Conservation (phyloP, 2,113 vertebrate species). For the Muntiacus reevesi region DNA sequence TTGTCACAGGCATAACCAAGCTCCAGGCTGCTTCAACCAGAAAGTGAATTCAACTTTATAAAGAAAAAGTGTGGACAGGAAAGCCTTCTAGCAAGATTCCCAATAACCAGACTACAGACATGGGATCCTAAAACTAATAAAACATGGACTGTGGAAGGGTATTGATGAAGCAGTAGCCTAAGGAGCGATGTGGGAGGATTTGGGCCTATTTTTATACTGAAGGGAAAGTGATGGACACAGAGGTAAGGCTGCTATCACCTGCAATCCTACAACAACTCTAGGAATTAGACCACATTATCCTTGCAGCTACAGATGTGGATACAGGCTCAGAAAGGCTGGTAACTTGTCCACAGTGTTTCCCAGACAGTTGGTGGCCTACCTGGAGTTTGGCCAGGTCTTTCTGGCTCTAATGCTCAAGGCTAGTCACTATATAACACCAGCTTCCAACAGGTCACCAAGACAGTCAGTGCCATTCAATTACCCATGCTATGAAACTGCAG, state of each 20-base stretch:
- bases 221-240: not conserved
- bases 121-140: not conserved
- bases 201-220: not conserved
- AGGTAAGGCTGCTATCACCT: not conserved
- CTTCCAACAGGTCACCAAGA: not conserved
- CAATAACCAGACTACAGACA: not conserved
- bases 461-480: not conserved
- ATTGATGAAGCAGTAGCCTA: not conserved
- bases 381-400: not conserved
- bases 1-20: not conserved
- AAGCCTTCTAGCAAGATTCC: slow-evolving; percentile 8
- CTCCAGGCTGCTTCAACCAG: slow-evolving; percentile 13
- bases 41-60: not conserved
- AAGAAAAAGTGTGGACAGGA: not conserved
- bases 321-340: not conserved
- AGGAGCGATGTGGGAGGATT: not conserved
- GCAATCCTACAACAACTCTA: not conserved
- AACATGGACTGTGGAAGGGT: not conserved
- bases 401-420: not conserved
- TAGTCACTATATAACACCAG: not conserved
- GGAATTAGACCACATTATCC: not conserved
- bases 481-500: not conserved
- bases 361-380: not conserved
- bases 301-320: not conserved
- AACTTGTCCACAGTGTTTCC: not conserved